Evolutionary conservation across 2,113 vertebrate genomes (phyloP).

Genomic region (Phaethornis superciliosus): DNA sequence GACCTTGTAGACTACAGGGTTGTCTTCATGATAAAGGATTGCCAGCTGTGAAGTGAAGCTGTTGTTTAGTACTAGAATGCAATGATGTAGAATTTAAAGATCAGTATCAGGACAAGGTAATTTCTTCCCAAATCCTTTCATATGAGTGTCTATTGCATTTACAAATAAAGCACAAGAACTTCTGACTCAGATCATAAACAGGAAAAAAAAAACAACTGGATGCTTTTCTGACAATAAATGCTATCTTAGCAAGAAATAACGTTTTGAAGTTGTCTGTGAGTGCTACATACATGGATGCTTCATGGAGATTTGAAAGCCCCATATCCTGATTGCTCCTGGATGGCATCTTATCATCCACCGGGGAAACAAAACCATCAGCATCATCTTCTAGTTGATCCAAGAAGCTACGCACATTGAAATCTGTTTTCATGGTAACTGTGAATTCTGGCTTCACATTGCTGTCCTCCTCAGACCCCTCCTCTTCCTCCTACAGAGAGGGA

Average conservation of each 20-base stretch:
- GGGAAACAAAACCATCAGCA: conserved; percentile 90
- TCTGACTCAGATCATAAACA: not conserved
- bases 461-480: conserved; percentile 92
- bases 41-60: not conserved
- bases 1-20: not conserved
- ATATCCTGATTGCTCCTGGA: conserved; percentile 85
- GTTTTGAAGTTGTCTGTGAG: not conserved
- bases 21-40: not conserved
- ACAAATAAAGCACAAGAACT: not conserved
- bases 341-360: conserved; percentile 88
- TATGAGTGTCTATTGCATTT: not conserved
- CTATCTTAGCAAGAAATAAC: not conserved
- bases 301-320: conserved; percentile 93
- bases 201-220: not conserved
- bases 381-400: conserved; percentile 92
- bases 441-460: conserved; percentile 79
- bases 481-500: conserved; percentile 85
- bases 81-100: not conserved
- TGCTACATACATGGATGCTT: conserved; percentile 88
- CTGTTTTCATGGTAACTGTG: conserved; percentile 77
- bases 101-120: not conserved
- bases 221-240: not conserved
- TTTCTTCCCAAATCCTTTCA: not conserved
- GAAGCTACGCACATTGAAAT: conserved; percentile 83
- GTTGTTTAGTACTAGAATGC: not conserved